phyloP scores from a whole-genome alignment of 2,113 vertebrate genomes.

The Halcyon malimbica region DNA sequence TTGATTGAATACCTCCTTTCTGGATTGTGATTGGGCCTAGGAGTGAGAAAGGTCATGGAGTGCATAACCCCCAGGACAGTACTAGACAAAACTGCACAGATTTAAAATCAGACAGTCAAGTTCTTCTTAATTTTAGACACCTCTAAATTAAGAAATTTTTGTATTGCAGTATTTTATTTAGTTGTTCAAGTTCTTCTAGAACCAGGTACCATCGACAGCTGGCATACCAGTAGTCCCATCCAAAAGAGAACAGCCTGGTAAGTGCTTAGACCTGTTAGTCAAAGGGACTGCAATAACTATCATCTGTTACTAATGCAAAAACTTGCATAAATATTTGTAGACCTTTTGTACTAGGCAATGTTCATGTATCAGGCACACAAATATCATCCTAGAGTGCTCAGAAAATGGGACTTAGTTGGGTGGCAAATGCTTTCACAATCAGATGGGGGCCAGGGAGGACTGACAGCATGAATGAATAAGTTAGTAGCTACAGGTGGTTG shows the following conservation, averaged over 20 bases:
- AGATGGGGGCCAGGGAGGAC: background rate
- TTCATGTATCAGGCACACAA: background rate
- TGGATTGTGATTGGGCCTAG: background rate
- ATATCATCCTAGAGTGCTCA: background rate
- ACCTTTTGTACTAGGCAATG: fast-evolving
- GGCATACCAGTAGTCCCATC: background rate
- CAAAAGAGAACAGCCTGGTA: background rate
- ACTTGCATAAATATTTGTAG: background rate
- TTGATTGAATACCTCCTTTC: background rate
- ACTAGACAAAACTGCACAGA: background rate
- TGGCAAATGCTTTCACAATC: background rate
- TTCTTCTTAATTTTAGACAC: background rate
- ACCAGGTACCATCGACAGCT: background rate
- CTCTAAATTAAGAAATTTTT: background rate
- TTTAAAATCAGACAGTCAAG: background rate
- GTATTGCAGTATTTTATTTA: background rate
- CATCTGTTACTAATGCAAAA: background rate
- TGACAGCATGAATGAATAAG: background rate
- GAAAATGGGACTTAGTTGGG: background rate
- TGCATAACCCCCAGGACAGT: background rate
- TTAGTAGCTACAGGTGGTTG: constrained; percentile 42
- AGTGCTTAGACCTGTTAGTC: background rate
- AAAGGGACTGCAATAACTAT: background rate
- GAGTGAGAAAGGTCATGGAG: background rate
- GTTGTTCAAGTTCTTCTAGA: background rate